These are phyloP conservation scores for Nomada ruficornis DNA, from an alignment of 2,888 invertebrate species.

Conservation along the genomic window DNA sequence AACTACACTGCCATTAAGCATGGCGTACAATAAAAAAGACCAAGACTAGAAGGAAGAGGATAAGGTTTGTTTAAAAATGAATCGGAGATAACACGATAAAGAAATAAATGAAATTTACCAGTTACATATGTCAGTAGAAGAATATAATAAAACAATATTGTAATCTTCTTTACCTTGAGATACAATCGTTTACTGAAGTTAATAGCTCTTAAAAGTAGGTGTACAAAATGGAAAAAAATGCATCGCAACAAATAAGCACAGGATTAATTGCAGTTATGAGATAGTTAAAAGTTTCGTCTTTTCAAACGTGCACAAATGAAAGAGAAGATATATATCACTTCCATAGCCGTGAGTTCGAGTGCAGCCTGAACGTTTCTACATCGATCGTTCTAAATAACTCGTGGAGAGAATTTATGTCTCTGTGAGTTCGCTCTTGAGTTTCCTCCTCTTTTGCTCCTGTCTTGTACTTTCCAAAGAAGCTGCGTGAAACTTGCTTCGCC, in stretches of 20 bases:
- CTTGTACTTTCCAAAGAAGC: slow-evolving; percentile 34
- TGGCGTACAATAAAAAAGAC: too few relatives aligned
- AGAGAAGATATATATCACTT: slow-evolving; percentile 25
- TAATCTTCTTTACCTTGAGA: too few relatives aligned
- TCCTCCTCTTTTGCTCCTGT: neutral
- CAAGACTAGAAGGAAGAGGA: too few relatives aligned
- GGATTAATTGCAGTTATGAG: neutral
- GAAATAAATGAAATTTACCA: too few relatives aligned
- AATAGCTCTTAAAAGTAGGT: neutral
- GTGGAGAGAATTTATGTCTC: slow-evolving; percentile 59
- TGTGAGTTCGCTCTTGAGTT: slow-evolving; percentile 17
- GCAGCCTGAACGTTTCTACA: slow-evolving; percentile 54
- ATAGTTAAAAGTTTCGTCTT: slow-evolving; percentile 38
- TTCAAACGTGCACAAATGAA: slow-evolving; percentile 18
- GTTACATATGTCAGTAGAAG: too few relatives aligned
- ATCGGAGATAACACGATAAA: too few relatives aligned
- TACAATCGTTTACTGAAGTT: neutral
- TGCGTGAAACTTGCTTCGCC: slow-evolving; percentile 28
- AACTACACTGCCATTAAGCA: too few relatives aligned
- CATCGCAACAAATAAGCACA: neutral
- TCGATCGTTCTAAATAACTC: slow-evolving; percentile 65
- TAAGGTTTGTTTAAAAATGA: too few relatives aligned
- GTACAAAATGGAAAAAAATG: neutral
- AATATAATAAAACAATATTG: too few relatives aligned
- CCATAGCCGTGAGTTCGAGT: slow-evolving; percentile 20